phyloP scores from a whole-genome alignment of 2,797 vertebrate genomes.

The Chaunax sp. region DNA sequence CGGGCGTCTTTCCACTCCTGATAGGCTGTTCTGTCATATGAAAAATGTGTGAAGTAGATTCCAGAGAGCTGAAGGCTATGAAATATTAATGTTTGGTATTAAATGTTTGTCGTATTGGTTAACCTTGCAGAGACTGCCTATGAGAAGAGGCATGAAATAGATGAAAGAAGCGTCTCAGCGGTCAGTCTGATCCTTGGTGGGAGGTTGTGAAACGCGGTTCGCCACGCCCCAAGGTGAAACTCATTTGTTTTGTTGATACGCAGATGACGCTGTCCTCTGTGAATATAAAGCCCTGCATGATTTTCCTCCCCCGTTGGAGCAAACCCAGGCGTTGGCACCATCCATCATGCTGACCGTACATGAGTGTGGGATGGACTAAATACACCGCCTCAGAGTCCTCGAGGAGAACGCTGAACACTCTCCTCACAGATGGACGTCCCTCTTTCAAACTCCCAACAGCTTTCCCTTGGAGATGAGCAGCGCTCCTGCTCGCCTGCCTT shows the following conservation, averaged over 20 bases:
- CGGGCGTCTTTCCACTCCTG: too few relatives aligned
- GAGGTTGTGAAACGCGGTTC: slow-evolving; percentile 45
- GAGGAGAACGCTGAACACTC: slow-evolving; percentile 45
- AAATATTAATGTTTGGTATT: slow-evolving; percentile 49
- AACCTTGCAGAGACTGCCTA: slow-evolving; percentile 49
- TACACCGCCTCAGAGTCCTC: slow-evolving; percentile 53
- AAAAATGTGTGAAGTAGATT: too few relatives aligned
- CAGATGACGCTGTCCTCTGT: slow-evolving; percentile 64
- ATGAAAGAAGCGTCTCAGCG: slow-evolving; percentile 39
- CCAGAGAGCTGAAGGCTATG: slow-evolving; percentile 21
- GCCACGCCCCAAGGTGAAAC: slow-evolving; percentile 67
- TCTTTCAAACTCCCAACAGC: slow-evolving; percentile 42
- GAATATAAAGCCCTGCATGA: slow-evolving; percentile 63
- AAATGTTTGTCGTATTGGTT: slow-evolving; percentile 44
- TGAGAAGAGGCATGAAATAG: slow-evolving; percentile 34
- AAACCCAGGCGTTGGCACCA: slow-evolving; percentile 40
- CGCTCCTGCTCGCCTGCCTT: slow-evolving; percentile 34
- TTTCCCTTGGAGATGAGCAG: slow-evolving; percentile 44
- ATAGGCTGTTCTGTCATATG: too few relatives aligned
- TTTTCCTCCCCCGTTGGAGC: slow-evolving; percentile 60
- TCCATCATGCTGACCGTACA: slow-evolving; percentile 66
- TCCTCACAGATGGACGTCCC: slow-evolving; percentile 43
- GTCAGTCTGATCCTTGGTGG: slow-evolving; percentile 48
- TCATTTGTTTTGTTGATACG: slow-evolving; percentile 69
- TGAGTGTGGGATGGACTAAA: slow-evolving; percentile 26